These are phyloP conservation scores for Hippocampus guttulatus DNA, from an alignment of 2,113 vertebrate genomes.

Conservation along the genomic window DNA sequence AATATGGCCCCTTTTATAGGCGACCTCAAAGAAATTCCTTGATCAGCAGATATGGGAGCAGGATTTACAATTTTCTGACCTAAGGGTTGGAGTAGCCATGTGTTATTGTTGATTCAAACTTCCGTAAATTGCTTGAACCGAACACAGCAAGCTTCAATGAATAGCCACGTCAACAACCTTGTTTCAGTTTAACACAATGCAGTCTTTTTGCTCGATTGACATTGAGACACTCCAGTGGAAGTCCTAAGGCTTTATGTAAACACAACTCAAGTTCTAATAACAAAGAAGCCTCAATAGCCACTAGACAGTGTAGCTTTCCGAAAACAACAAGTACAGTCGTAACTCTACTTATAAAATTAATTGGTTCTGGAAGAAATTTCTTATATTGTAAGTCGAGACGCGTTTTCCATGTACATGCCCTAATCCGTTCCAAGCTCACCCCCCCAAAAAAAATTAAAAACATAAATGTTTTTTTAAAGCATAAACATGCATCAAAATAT, in stretches of 20 bases:
- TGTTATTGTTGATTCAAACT: no score
- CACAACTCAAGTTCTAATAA: slow-evolving; percentile 26
- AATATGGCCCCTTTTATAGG: slow-evolving; percentile 35
- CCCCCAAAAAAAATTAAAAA: no score
- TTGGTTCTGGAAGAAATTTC: no score
- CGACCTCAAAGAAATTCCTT: slow-evolving; percentile 51
- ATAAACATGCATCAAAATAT: no score
- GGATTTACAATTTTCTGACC: slow-evolving; percentile 31
- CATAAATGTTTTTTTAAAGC: no score
- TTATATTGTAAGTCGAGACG: no score
- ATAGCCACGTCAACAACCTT: slow-evolving; percentile 2
- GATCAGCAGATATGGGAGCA: slow-evolving; percentile 29
- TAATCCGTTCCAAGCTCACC: no score
- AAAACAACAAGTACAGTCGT: background rate
- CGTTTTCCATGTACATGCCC: no score
- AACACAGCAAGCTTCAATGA: slow-evolving; percentile 18
- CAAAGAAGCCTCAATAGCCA: background rate
- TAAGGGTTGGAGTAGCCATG: no score
- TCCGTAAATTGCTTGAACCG: background rate
- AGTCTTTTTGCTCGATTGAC: background rate
- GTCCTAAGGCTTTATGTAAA: slow-evolving; percentile 16
- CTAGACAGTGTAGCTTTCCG: background rate
- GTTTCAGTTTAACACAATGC: background rate
- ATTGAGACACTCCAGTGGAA: slow-evolving; percentile 7
- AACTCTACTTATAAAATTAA: no score